Base-by-base conservation (phyloP, 2,113 vertebrate species). In the Halichoerus grypus region DNA sequence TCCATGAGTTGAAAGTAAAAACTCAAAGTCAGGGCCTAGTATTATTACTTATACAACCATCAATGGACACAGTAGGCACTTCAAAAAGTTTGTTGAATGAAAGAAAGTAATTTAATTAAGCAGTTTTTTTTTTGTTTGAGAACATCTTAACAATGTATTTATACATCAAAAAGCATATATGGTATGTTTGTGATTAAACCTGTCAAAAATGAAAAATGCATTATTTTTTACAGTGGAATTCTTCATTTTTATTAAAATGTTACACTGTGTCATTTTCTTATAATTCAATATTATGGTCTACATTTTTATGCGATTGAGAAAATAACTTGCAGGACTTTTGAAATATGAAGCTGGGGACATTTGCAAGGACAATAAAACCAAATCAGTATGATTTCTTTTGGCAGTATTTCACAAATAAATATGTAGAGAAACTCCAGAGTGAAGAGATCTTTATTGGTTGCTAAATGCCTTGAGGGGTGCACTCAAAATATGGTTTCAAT, bases 321-420 rank as follows among this genome's bases (percentile, higher is more conserved):
- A 93, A 91, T 85, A 97, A 28, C 26, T 51, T 31, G 11, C 9
- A 92, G 26, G 14, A 28, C 39, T 61, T 81, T 71, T 94, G 39
- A 77, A 96, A 94, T 96, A 96, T 85, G 46, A 96, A 94, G 24
- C 16, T 63, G 15, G 51, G 18, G n/a, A 42, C 46, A 88, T 88
- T 92, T 76, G 55, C 67, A 92, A 94, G 91, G 88, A 95, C 71
- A 96, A 16, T 65, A 49, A 89, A 82, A 91, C 18, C 26, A 89
- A 79, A 92, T 92, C 49, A 80, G 31, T 12, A 61, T 77, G 87
- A 87, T 51, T 94, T 87, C 72, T 93, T 57, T 76, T 49, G 46
- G 28, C 53, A 87, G 61, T 53, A 24, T 65, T 94, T 96, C 39
- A 77, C 39, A 96, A 65, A 91, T 89, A 93, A 92, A 91, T 55